phyloP scores from a whole-genome alignment of 2,888 invertebrate species.

The Gastracanthus pulcherrimus region DNA sequence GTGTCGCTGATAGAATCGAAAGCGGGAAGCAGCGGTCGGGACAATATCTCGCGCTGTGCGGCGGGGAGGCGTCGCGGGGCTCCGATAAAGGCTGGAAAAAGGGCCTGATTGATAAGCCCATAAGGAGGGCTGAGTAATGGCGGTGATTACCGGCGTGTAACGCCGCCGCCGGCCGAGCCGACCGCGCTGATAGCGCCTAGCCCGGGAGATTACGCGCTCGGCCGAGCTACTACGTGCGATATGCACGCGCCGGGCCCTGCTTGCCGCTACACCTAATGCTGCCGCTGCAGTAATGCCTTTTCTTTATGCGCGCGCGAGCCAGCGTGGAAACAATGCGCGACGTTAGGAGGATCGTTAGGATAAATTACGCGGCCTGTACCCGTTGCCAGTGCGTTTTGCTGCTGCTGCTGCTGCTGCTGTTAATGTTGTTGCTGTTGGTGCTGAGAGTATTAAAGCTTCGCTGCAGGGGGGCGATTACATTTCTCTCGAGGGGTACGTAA shows the following conservation, averaged over 20 bases:
- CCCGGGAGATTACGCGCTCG: not conserved
- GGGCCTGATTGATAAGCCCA: conserved; percentile 47
- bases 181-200: conserved; percentile 24
- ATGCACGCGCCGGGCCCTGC: not conserved
- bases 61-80: not conserved
- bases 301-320: conserved; percentile 40
- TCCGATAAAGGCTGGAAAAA: conserved; percentile 41
- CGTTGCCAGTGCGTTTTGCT: conserved; percentile 42
- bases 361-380: conserved; percentile 45
- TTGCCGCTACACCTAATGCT: not conserved
- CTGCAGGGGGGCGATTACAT: too few relatives aligned
- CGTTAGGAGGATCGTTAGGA: conserved; percentile 49
- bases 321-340: conserved; percentile 46
- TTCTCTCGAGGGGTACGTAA: too few relatives aligned
- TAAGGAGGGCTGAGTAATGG: conserved; percentile 63
- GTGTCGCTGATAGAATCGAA: conserved; percentile 41
- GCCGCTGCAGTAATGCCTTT: conserved; percentile 39
- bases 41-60: not conserved
- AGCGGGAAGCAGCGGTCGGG: not conserved
- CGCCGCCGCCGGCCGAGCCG: not conserved
- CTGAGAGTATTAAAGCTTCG: too few relatives aligned
- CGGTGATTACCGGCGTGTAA: conserved; percentile 61
- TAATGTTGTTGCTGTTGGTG: too few relatives aligned
- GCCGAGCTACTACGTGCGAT: not conserved
- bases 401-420: too few relatives aligned